phyloP scores from a whole-genome alignment of 2,888 invertebrate species.

The Drosophila peninsularis region DNA sequence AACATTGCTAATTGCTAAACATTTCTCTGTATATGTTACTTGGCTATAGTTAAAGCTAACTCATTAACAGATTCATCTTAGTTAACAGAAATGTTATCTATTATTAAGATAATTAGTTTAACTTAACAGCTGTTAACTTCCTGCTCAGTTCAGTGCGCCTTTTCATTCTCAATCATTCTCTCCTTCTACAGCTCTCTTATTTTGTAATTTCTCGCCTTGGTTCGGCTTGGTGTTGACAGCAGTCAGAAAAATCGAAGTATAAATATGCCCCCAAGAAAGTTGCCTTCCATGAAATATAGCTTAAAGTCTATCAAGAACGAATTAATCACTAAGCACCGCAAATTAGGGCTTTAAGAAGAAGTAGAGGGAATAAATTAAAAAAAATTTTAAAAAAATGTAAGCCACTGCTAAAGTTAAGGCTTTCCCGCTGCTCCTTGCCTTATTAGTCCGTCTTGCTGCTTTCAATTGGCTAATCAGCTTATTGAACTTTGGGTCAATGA shows the following conservation, averaged over 20 bases:
- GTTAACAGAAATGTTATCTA: too few relatives aligned
- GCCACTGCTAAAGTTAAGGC: conserved; percentile 13
- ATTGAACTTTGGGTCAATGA: conserved; percentile 68
- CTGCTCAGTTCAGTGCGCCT: too few relatives aligned
- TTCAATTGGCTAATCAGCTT: conserved; percentile 77
- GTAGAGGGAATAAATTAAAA: conserved; percentile 12
- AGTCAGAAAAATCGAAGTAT: background rate
- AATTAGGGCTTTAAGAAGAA: conserved; percentile 33
- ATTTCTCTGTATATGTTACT: too few relatives aligned
- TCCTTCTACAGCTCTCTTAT: too few relatives aligned
- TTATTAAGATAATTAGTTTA: too few relatives aligned
- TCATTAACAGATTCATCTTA: too few relatives aligned
- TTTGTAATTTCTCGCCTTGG: background rate
- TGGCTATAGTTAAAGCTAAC: background rate
- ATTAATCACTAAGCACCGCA: conserved; percentile 68
- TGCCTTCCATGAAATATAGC: conserved; percentile 64
- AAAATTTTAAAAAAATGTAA: conserved; percentile 8
- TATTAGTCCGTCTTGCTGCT: conserved; percentile 58
- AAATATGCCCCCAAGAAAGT: conserved; percentile 15
- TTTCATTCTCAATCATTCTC: too few relatives aligned
- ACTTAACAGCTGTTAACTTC: background rate
- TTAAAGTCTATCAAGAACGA: conserved; percentile 73
- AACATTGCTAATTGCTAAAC: background rate
- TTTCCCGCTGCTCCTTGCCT: conserved; percentile 40
- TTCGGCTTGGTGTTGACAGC: conserved; percentile 8